Base-by-base conservation (phyloP, 1,140 invertebrate species). In the Drosophila grimshawi region DNA sequence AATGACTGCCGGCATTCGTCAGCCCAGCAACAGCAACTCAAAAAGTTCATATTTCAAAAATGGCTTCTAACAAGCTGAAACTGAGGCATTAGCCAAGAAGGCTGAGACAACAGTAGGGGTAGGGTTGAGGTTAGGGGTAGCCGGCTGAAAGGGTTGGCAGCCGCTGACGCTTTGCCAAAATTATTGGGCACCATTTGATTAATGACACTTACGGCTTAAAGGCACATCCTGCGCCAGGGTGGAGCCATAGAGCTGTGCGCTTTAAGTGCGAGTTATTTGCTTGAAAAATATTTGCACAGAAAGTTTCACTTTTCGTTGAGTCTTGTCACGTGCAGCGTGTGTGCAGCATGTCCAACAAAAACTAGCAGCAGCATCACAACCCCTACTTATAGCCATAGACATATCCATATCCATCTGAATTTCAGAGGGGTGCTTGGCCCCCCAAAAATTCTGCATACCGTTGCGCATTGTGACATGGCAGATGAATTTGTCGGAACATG, bases 401-500 rank as follows among this genome's bases (percentile, higher is more conserved):
- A 71, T 59, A 37, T 49, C 35, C 41, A 59, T 66, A 62, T 39
- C 51, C 67, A 76, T 66, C 51, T 68, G 49, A 68, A 82, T 79
- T 78, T 55, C 66, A 53, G 35, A 70, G 68, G 68, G 35, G 29
- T 65, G 67, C 35, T 32, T 35, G 5, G 10, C 37, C 8, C 30
- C 45, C 55, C 29, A 39, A 70, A 70, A 86, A 69, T 88, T 88
- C 83, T 89, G 85, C 83, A 89, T 88, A 83, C 85, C 80, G 80
- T 88, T 88, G 83, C 82, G 82, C 85, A 88, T 85, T 89, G 86
- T 89, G 85, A 89, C 85, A 89, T 81, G 86, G 65, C 86, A 89
- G 89, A 91, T 91, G 89, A 91, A 91, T 91, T 91, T 89, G 85
- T 91, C 64, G 73, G 72, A 91, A 90, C 81, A 91, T 86, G 81